Evolutionary conservation across 35 echinoderm and acorn worm genomes (phyloP).

Genomic region (Lytechinus variegatus): DNA sequence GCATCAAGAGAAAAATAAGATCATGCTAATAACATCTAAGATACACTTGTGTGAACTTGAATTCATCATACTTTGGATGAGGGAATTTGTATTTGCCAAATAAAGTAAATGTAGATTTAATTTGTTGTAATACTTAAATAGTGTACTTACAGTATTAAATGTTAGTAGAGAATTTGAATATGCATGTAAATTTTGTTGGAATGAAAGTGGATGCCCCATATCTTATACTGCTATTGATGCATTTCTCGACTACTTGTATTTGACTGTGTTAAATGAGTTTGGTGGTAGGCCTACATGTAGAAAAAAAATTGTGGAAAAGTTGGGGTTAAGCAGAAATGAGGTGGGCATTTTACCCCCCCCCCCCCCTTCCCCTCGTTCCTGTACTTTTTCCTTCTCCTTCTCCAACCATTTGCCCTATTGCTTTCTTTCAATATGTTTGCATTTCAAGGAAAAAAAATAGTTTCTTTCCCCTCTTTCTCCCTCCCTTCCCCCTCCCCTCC

Average conservation of each 20-base stretch:
- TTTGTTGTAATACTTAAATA: background rate
- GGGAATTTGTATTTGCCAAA: background rate
- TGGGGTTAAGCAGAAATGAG: too few species aligned
- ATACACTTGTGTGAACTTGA: background rate
- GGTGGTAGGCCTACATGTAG: background rate
- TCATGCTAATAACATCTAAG: background rate
- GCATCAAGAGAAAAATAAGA: background rate
- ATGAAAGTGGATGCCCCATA: background rate
- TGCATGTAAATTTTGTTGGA: background rate
- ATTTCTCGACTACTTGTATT: background rate
- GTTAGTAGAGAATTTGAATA: background rate
- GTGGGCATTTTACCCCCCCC: too few species aligned
- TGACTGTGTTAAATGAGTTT: background rate
- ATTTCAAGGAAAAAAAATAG: background rate
- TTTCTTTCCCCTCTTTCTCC: too few species aligned
- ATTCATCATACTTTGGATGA: background rate
- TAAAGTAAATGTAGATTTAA: too few species aligned
- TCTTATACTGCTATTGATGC: background rate
- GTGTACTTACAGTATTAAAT: background rate
- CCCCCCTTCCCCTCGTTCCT: too few species aligned
- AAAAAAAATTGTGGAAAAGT: too few species aligned
- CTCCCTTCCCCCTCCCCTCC: too few species aligned
- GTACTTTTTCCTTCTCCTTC: background rate
- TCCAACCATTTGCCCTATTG: background rate
- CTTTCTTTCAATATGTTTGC: background rate